Evolutionary conservation across 1,140 invertebrate genomes (phyloP), one percentile per base, ranked within the genome.

Genomic region (Drosophila yakuba): DNA sequence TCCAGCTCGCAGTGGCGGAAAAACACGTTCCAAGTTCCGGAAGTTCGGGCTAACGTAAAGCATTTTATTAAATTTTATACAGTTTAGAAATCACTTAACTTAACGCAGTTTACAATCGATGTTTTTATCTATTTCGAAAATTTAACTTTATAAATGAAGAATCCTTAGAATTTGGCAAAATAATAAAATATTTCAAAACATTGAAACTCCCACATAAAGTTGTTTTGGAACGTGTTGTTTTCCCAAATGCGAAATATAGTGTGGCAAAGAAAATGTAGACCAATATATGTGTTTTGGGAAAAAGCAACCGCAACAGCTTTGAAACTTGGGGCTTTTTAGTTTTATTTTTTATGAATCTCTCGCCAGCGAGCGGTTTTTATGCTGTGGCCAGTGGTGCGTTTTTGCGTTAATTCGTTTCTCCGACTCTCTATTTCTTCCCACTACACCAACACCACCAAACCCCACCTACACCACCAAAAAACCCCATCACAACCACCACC

Each of bases 401-500:
- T 75, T 85, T 85, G 58, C 74, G 69, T 86, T 86, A 86, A 86
- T 78, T 86, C 82, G 61, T 75, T 78, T 86, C 74, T 63, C 32
- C 59, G 52, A 75, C 74, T 88, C 78, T 86, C 83, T 86, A 68
- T 78, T 64, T 75, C 72, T 74, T 74, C 52, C 63, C 62, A 56
- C 50, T 41, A 67, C 47, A 67, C 79, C 48, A 56, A 63, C 71
- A 74, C 51, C 35, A 58, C 25, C 64, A n/a, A 55, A 39, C 39
- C 28, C 60, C 28, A 45, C 47, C 39, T 52, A 39, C 38, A 39
- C 38, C 38, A 43, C 43, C 43, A 74, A 48, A 35, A 57, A 35
- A 57, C 48, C 3, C 45, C 4, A n/a, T 32, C 67, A 50, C 48
- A 50, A 58, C 57, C 47, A 45, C 1, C 32, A 32, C 32, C 58